Base-by-base conservation (phyloP, 2,797 vertebrate species). In the Epinephelus coioides region DNA sequence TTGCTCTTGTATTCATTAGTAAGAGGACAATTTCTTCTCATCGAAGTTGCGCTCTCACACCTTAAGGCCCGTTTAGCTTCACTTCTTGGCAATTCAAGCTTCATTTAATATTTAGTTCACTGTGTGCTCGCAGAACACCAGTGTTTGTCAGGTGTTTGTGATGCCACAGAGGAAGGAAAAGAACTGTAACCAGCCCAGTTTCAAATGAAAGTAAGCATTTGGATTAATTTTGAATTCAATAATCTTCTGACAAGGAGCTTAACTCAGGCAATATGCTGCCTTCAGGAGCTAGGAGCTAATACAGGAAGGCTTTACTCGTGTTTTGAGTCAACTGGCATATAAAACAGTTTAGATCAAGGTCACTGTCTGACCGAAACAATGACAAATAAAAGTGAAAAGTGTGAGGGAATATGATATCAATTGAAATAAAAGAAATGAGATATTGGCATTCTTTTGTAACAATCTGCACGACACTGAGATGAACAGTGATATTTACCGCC, bases 231-330 rank as follows among this genome's bases (percentile, higher is more conserved):
- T 7, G 11, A 2, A 51, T 64, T 46, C 21, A 34, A 53, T 62
- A 46, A 57, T 40, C 27, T 49, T 38, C n/a, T 50, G 53, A 49
- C 19, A 49, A 40, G 73, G 13, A 56, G 43, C 62, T 65, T 64
- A 73, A 64, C 60, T 64, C 19, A 21, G 47, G n/a, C 8, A 43
- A 72, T 27, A 51, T 0, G 21, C 15, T 60, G 56, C 69, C 4
- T 61, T 25, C 1, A 15, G 44, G 56, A 27, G 3, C 68, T 44
- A 19, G 18, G 60, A 25, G 60, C 60, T 11, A 18, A 21, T 0
- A 3, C 51, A 56, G 19, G 25, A 34, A 47, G 50, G 51, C 55
- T 62, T 73, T 44, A n/a, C 47, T 53, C 7, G 19, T 12, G 64
- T 23, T 66, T 23, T 38, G 2, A 51, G 27, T 65, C 18, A 11